These are phyloP conservation scores for Phylloscopus trochilus DNA, from an alignment of 2,113 vertebrate genomes.

Conservation along the genomic window DNA sequence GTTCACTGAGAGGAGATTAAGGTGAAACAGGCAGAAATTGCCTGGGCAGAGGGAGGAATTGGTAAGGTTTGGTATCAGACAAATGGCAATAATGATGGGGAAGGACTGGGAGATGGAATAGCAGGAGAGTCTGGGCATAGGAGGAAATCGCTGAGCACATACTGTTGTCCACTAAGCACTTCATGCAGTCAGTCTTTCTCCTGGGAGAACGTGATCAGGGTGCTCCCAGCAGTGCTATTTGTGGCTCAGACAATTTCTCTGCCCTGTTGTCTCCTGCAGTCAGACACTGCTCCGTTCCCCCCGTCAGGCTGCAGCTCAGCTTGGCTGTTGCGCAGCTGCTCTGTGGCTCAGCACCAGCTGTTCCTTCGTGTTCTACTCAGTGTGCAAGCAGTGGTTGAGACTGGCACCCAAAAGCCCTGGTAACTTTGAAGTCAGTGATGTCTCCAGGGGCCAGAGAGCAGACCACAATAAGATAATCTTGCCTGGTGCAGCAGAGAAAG, in stretches of 20 bases:
- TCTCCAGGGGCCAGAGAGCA: background rate
- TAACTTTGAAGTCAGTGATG: background rate
- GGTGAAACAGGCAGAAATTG: background rate
- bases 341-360: background rate
- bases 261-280: background rate
- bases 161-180: background rate
- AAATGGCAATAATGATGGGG: background rate
- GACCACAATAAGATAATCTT: background rate
- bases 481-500: background rate
- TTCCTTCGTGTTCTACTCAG: background rate
- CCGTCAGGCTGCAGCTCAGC: background rate
- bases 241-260: background rate
- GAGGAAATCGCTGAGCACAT: fast-evolving
- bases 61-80: background rate
- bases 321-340: background rate
- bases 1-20: background rate
- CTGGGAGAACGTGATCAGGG: background rate
- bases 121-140: background rate
- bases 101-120: background rate
- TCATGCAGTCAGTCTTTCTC: background rate
- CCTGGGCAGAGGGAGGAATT: background rate
- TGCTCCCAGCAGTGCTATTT: constrained; percentile 5
- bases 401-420: background rate
- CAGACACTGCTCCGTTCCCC: background rate
- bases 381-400: background rate